Evolutionary conservation across 2,113 vertebrate species (phyloP).

Genomic region (Platycercus adscitus): DNA sequence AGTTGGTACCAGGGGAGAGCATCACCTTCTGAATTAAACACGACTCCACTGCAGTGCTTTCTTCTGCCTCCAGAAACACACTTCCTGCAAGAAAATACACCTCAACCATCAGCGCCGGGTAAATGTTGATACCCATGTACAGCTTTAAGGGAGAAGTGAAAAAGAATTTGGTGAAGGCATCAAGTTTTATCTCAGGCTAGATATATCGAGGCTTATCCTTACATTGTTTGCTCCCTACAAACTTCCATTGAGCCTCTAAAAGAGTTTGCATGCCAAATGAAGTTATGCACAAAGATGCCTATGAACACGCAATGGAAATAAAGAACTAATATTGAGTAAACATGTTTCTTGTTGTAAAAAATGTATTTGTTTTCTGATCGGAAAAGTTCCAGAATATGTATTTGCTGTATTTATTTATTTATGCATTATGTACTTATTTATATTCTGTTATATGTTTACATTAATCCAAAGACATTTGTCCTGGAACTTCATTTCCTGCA

Average conservation of each 20-base stretch:
- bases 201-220: neutral
- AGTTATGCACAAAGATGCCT: neutral
- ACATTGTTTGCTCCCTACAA: fast-evolving
- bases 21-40: neutral
- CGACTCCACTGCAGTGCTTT: neutral
- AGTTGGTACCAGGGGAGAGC: neutral
- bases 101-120: fast-evolving
- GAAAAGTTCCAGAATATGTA: neutral
- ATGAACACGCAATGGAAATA: neutral
- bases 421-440: neutral
- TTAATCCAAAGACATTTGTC: neutral
- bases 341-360: neutral
- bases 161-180: neutral
- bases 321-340: neutral
- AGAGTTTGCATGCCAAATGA: neutral
- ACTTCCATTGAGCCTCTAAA: fast-evolving
- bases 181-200: neutral
- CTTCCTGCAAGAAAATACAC: neutral
- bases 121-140: neutral
- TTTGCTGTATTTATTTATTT: neutral
- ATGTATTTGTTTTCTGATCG: neutral
- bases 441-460: neutral
- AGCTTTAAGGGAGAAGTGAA: neutral
- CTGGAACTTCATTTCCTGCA: neutral
- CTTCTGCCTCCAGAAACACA: neutral